phyloP scores from a whole-genome alignment of 2,888 invertebrate genomes.

The Pseudococcus viburni region DNA sequence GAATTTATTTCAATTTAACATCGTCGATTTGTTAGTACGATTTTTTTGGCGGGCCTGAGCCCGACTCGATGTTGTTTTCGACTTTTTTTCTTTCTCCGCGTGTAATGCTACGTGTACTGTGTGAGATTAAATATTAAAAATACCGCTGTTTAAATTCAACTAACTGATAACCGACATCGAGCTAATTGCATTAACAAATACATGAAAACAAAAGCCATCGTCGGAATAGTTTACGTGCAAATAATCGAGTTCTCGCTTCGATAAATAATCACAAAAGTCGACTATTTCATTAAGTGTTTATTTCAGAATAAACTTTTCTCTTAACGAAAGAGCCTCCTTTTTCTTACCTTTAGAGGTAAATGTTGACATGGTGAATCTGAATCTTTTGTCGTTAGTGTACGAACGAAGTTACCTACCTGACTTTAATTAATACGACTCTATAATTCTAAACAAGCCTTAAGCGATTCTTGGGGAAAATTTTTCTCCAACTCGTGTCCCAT shows the following conservation, averaged over 20 bases:
- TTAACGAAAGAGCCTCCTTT: not conserved
- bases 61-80: too few species aligned
- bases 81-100: too few species aligned
- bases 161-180: not conserved
- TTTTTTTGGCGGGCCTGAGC: not conserved
- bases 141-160: constrained; percentile 8
- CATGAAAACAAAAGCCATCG: not conserved
- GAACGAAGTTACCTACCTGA: not conserved
- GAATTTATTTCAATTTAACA: constrained; percentile 46
- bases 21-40: constrained; percentile 32
- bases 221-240: constrained; percentile 31
- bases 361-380: constrained; percentile 41
- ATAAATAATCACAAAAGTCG: constrained; percentile 23
- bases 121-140: constrained; percentile 22
- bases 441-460: not conserved
- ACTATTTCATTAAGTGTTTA: constrained; percentile 37
- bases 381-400: not conserved
- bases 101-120: not conserved
- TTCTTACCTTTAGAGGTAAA: constrained; percentile 41
- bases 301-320: constrained; percentile 34
- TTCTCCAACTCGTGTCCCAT: not conserved
- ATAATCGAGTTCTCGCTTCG: constrained; percentile 31
- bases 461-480: not conserved
- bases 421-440: constrained; percentile 32
- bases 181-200: constrained; percentile 39